Base-by-base conservation (phyloP, 2,797 vertebrate genomes). In the Chrosomus eos region DNA sequence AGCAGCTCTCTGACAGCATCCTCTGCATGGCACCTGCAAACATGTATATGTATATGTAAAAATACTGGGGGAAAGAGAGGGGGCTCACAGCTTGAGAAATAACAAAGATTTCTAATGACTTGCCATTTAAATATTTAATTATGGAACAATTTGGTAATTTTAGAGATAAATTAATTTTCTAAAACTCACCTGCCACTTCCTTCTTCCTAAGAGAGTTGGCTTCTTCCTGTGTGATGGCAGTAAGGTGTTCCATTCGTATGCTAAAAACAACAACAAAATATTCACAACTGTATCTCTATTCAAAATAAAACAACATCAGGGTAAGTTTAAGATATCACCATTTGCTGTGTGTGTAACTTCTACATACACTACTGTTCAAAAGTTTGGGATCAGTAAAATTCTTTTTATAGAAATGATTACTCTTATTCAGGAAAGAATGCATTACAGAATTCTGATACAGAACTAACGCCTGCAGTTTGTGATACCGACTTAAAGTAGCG, bases 161-260 rank as follows among this genome's bases (percentile, higher is more conserved):
- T 76, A 19, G 14, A 1, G 33, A 53, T 64, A 40, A 81, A 76
- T 38, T 1, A 23, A 4, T 55, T 64, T 71, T 84, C 5, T 18
- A 60, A 80, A 51, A 43, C 76, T 93, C 80, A 99, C 98, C 94
- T 74, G 98, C 98, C 51, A 99, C 95, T 14, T 99, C 98, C 60
- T 91, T 95, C 83, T 94, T 95, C 84, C 96, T 95, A 53, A 99
- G 93, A 33, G 95, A 97, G 87, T 94, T 96, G 0, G 97, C 91
- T 91, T 99, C 98, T 84, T 99, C 97, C 90, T 99, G 98, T 0
- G 98, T 99, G 90, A 99, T 97, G 62, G 96, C 93, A 86, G 98
- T 96, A 90, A 99, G 92, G 45, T 97, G 97, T 10, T 99, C 98
- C 96, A 97, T 95, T 82, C 95, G 96, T 82, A 99, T 96, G 81